These are phyloP conservation scores for Drosophila obscura DNA, from an alignment of 1,140 invertebrate genomes.

Conservation along the genomic window DNA sequence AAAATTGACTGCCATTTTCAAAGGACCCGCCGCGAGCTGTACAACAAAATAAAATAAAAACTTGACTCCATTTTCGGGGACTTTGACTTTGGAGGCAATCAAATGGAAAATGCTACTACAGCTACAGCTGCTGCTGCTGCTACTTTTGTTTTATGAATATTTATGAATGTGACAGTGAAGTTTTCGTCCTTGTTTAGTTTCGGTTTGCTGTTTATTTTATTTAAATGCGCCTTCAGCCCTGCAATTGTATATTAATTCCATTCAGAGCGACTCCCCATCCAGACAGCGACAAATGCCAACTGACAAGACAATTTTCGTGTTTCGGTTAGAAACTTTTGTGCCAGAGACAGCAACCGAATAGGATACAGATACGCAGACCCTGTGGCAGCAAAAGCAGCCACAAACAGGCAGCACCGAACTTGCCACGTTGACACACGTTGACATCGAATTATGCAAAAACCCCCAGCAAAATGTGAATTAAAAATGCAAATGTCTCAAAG, in stretches of 20 bases:
- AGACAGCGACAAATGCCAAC: slow-evolving; percentile 79
- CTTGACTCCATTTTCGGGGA: slow-evolving; percentile 28
- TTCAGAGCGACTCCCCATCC: slow-evolving; percentile 1
- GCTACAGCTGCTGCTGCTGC: slow-evolving; percentile 42
- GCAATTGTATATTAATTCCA: slow-evolving; percentile 82
- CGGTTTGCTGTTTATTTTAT: slow-evolving; percentile 67
- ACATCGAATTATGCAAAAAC: slow-evolving; percentile 75
- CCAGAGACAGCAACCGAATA: not conserved
- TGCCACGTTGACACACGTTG: slow-evolving; percentile 70
- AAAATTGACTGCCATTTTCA: slow-evolving; percentile 73
- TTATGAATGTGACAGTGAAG: slow-evolving; percentile 76
- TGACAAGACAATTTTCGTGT: slow-evolving; percentile 77
- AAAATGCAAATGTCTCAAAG: slow-evolving; percentile 72
- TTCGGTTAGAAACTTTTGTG: slow-evolving; percentile 51
- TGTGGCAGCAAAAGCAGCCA: slow-evolving; percentile 46
- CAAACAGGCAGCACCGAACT: slow-evolving; percentile 39
- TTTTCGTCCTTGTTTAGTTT: slow-evolving; percentile 59
- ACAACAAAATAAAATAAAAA: slow-evolving; percentile 26
- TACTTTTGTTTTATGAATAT: slow-evolving; percentile 77
- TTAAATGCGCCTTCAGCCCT: slow-evolving; percentile 79
- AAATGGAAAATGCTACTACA: slow-evolving; percentile 68
- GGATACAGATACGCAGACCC: slow-evolving; percentile 43
- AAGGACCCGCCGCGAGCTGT: slow-evolving; percentile 47
- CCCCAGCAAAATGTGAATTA: slow-evolving; percentile 70
- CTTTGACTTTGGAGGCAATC: slow-evolving; percentile 50